Evolutionary conservation across 2,797 vertebrate genomes (phyloP), one percentile per base, ranked within the genome.

Genomic region (Austrolebias charrua): DNA sequence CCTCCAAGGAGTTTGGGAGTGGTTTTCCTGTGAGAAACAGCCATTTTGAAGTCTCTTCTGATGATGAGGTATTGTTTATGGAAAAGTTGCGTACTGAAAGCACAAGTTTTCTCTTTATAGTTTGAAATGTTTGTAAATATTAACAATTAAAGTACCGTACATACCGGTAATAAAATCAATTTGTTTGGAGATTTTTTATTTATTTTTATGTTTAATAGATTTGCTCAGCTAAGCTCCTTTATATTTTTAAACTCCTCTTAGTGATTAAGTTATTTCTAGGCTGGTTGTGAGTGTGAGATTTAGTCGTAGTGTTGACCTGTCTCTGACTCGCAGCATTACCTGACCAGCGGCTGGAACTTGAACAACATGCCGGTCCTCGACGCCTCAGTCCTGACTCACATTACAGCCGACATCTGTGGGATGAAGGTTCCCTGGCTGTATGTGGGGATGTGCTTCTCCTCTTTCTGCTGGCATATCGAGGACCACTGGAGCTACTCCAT

Each of bases 401-500:
- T 99, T 80, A 98, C 96, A 46, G 98, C 96, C 0, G 98, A 99
- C 85, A 99, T 99, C 86, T 99, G 96, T 85, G 98, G 98, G 76
- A 99, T 99, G 97, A 99, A 99, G 69, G 86, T 99, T 54, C 98
- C 98, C 15, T 99, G 98, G 98, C 91, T 99, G 0, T 99, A 99
- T 0, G 98, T 99, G 70, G 98, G 98, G 76, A 99, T 99, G 97
- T 99, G 98, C 88, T 99, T 99, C 88, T 98, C 96, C 44, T 97
- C 98, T 46, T 99, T 99, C 89, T 99, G 98, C 71, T 99, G 98
- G 98, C 98, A 99, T 61, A 99, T 99, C 61, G 98, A 99, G 77
- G 97, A 99, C 88, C 98, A 99, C 70, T 99, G 98, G 98, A 99
- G 98, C 90, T 99, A 99, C 81, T 99, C 97, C 0, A 95, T 99